Evolutionary conservation across 1,140 invertebrate genomes (phyloP), one percentile per base, ranked within the genome.

Genomic region (Drosophila sulfurigaster): DNA sequence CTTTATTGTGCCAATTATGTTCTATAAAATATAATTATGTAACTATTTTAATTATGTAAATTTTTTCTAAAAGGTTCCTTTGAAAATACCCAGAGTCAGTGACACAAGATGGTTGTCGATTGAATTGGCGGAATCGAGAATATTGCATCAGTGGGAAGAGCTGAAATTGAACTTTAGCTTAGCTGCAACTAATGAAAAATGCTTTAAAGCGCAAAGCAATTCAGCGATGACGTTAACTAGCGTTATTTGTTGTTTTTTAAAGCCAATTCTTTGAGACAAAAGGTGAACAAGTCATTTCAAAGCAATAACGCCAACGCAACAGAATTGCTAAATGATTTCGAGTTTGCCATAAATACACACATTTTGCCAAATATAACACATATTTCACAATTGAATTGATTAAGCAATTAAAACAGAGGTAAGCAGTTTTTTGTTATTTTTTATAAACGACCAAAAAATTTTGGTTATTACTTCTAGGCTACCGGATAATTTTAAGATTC

Each of bases 121-220:
- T 13, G 46, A 49, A 20, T 20, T 49, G 15, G 46, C 46, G 1
- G 16, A 2, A 20, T 13, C 46, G 2, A 5, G 16, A 16, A 49
- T 49, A 16, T 49, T 49, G 7, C 1, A 49, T 3, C 46, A 49
- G 8, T 49, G 46, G 46, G 46, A 49, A 49, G 46, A 49, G 46
- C 46, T 25, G 5, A 49, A 48, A 49, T 20, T 49, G 46, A 16
- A 49, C 7, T 49, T 49, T 25, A 3, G 5, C 1, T 49, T 49
- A 10, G 46, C 46, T 3, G 16, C 13, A 5, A 49, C 13, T 20
- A 20, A 49, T 2, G 46, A 25, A 48, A 48, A 48, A 48, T 16
- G 7, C 15, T 15, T 15, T 49, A 49, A 49, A 49, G 15, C 16
- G 3, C 16, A 49, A 49, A 49, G 7, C 3, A 7, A 13, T 20